Percentiles rank a stretch among this genome's conserved stretches.
These are phyloP conservation scores for Blastobasis adustella DNA, from an alignment of 2,888 invertebrate genomes.

Conservation along the genomic window DNA sequence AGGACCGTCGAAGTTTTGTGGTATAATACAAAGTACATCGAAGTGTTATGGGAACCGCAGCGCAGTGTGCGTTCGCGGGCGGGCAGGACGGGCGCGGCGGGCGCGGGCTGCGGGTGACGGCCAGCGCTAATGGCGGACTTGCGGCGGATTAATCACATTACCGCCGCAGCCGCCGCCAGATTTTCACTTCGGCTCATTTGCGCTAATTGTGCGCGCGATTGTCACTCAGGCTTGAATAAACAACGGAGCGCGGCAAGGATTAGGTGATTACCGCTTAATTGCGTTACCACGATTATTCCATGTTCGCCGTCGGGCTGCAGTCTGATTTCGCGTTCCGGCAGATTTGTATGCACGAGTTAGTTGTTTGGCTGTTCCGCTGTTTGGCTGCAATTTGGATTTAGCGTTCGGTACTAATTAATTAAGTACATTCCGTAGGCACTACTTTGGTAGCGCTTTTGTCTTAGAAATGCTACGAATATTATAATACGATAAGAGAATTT, in stretches of 20 bases:
- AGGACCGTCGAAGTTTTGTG: too few species aligned
- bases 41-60: too few species aligned
- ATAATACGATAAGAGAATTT: too few species aligned
- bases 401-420: neutral
- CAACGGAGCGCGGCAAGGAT: conserved; percentile 71
- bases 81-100: too few species aligned
- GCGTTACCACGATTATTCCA: conserved; percentile 71
- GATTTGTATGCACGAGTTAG: conserved; percentile 54
- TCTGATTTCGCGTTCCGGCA: conserved; percentile 61
- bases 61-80: too few species aligned
- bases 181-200: conserved; percentile 74
- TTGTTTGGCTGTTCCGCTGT: conserved; percentile 14
- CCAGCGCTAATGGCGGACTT: conserved; percentile 45
- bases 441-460: too few species aligned
- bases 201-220: conserved; percentile 73
- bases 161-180: conserved; percentile 50
- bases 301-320: conserved; percentile 58
- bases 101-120: too few species aligned
- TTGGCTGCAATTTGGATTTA: conserved; percentile 6
- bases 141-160: conserved; percentile 70
- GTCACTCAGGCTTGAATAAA: conserved; percentile 75
- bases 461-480: too few species aligned
- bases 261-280: conserved; percentile 73
- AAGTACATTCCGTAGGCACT: too few species aligned
- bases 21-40: too few species aligned